Base-by-base conservation (phyloP, 2,113 vertebrate species). In the Antechinus flavipes region DNA sequence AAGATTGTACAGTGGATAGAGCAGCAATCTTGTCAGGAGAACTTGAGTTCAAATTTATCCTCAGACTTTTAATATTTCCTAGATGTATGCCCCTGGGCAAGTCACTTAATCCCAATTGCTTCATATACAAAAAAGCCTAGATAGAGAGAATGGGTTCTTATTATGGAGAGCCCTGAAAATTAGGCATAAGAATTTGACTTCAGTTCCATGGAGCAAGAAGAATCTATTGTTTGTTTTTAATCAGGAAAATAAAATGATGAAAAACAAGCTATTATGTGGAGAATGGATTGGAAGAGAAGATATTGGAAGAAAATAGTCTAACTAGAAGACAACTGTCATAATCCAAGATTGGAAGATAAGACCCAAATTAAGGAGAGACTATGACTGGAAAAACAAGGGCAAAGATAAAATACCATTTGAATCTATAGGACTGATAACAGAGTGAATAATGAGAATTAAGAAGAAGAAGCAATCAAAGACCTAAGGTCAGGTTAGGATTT, bases 391-490 rank as follows among this genome's bases (percentile, higher is more conserved):
- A 91, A 30, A 54, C 93, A 92, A 94, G 84, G 47, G 9, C 24
- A 84, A 42, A 93, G 2, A 54, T 53, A 55, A 55, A 84, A 46
- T 16, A n/a, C 35, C 35, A 14, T 54, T 0, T 68, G 89, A 68
- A 94, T 90, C 95, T 91, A 42, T 1, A 56, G 89, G 91, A 95
- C 30, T 89, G 24, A 54, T 52, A 56, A 52, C 61, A 94, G 25
- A 91, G 30, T 30, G 52, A 30, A 90, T 16, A 30, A 94, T 25
- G 30, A 42, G 50, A 89, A 91, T 23, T 54, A 94, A 89, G 89
- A 89, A 89, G 35, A 92, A 90, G 91, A 35, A 76, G 93, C 35
- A 91, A 19, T 68, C 10, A 35, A 68, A 68, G 27, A 61, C 35
- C n/a, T 76, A 30, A 76, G 12, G 35, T n/a, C 61, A n/a, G 61